Conservation (phyloP, 2,797 vertebrate genomes). For the Artibeus jamaicensis region DNA sequence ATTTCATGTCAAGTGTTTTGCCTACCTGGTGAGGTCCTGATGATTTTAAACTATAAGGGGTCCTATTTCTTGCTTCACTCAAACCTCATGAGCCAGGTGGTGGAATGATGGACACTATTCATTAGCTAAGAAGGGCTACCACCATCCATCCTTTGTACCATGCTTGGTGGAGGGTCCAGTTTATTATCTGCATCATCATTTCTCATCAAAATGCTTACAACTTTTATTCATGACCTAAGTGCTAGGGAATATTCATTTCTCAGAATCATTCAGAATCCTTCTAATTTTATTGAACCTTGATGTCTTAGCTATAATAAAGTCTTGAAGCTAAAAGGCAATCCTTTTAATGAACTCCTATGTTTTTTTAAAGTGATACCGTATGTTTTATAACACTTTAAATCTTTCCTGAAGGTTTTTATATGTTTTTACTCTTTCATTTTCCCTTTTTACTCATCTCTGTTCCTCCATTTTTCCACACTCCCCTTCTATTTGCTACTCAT, state of each 20-base stretch:
- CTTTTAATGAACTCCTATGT: not conserved
- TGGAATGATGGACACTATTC: not conserved
- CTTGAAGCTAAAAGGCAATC: not conserved
- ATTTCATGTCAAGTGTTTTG: not conserved
- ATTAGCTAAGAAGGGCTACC: not conserved
- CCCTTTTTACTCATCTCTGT: not conserved
- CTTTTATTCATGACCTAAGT: not conserved
- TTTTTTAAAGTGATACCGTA: not conserved
- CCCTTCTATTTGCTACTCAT: not conserved
- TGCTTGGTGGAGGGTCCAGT: not conserved
- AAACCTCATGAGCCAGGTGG: not conserved
- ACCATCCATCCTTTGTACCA: not conserved
- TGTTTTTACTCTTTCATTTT: not conserved
- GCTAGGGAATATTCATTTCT: not conserved
- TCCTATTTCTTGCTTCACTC: not conserved
- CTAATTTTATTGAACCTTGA: not conserved
- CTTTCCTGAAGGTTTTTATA: not conserved
- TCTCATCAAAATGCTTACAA: not conserved
- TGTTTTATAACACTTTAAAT: not conserved
- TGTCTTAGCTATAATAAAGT: not conserved
- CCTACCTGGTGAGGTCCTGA: not conserved
- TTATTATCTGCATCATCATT: not conserved
- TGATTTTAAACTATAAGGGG: not conserved
- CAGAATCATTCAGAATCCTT: not conserved
- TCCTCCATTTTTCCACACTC: not conserved